These are phyloP conservation scores for Tipula confusa DNA, from an alignment of 2,888 invertebrate species.

Conservation along the genomic window DNA sequence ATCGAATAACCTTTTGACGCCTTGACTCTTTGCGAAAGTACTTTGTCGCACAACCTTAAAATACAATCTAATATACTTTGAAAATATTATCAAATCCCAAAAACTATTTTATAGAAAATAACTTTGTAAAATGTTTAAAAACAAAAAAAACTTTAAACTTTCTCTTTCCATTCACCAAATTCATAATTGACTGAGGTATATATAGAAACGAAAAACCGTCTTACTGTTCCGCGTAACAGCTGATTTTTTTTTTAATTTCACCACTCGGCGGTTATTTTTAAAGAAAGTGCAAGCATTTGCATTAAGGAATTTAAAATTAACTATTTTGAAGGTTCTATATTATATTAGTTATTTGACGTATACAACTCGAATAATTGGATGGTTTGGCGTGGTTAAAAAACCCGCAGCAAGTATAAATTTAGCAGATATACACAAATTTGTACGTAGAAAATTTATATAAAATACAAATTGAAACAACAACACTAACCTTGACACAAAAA, in stretches of 20 bases:
- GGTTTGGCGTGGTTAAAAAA: background rate
- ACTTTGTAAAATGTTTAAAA: background rate
- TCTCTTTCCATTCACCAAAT: slow-evolving; percentile 20
- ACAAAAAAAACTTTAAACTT: background rate
- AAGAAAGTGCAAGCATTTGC: slow-evolving; percentile 20
- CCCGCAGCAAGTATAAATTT: background rate
- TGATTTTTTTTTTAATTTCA: slow-evolving; percentile 8
- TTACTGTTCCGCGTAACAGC: background rate
- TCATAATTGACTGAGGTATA: slow-evolving; percentile 3
- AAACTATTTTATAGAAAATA: background rate
- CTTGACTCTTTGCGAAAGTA: background rate
- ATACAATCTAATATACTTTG: background rate
- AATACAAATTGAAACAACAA: background rate
- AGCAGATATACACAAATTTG: background rate
- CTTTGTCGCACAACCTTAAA: background rate
- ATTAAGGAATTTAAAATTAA: background rate
- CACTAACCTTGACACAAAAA: slow-evolving; percentile 20
- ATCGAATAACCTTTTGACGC: background rate
- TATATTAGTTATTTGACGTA: background rate
- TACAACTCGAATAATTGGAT: background rate
- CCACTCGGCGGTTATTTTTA: background rate
- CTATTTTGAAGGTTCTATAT: background rate
- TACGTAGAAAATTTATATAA: background rate
- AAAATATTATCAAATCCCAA: background rate
- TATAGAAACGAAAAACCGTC: background rate